Evolutionary conservation across 1,140 invertebrate species (phyloP).

Genomic region (Bombus confusus): DNA sequence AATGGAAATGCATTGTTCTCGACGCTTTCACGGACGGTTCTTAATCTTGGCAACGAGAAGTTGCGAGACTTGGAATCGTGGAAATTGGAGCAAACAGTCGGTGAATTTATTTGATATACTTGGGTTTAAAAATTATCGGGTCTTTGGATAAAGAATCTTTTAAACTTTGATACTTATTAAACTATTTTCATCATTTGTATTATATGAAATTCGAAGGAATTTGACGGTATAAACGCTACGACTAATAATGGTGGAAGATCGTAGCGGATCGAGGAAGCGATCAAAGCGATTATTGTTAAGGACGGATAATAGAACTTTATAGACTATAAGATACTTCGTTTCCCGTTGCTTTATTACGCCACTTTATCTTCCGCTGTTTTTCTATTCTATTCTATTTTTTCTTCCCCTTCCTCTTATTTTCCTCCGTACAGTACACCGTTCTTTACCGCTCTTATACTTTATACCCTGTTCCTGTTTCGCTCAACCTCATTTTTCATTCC

Average conservation of each 20-base stretch:
- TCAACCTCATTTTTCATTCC: slow-evolving; percentile 46
- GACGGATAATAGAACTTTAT: slow-evolving; percentile 4
- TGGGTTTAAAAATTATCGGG: not conserved
- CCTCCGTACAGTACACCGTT: slow-evolving; percentile 15
- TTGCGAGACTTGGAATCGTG: not conserved
- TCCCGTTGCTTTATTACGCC: slow-evolving; percentile 25
- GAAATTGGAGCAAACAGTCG: not conserved
- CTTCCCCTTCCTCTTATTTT: not conserved
- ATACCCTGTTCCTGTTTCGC: slow-evolving; percentile 47
- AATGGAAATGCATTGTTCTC: slow-evolving; percentile 25
- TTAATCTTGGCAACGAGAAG: not conserved
- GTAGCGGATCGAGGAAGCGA: slow-evolving; percentile 5
- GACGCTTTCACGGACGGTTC: not conserved
- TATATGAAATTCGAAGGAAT: not conserved
- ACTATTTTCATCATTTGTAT: not conserved
- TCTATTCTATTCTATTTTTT: not conserved
- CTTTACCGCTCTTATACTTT: slow-evolving; percentile 45
- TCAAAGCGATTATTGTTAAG: slow-evolving; percentile 26
- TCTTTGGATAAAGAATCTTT: not conserved
- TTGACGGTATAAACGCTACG: not conserved
- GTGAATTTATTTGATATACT: not conserved
- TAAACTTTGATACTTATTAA: not conserved
- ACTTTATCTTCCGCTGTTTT: slow-evolving; percentile 16
- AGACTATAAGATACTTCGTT: slow-evolving; percentile 17
- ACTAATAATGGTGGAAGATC: not conserved